phyloP scores from a whole-genome alignment of 1,140 invertebrate species.

The Cepaea nemoralis region DNA sequence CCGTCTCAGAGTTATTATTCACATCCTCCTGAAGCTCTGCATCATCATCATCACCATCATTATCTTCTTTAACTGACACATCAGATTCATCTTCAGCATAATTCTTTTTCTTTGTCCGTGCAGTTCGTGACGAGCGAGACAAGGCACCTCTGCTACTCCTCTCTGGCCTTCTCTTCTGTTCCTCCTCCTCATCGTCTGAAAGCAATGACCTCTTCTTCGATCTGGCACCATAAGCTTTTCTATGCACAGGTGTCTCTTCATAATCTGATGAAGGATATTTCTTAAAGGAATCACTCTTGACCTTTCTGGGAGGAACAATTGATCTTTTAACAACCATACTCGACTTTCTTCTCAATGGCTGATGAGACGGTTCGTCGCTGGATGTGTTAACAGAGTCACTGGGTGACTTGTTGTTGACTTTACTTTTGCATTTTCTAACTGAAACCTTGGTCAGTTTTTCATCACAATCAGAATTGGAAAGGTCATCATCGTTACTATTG shows the following conservation, averaged over 20 bases:
- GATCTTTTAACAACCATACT: neutral
- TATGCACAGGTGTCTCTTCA: slow-evolving; percentile 24
- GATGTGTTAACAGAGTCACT: neutral
- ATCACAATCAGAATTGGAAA: slow-evolving; percentile 3
- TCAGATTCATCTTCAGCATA: slow-evolving; percentile 31
- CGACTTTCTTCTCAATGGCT: neutral
- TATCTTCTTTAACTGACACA: slow-evolving; percentile 28
- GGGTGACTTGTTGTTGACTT: neutral
- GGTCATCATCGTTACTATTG: neutral
- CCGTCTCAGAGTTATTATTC: slow-evolving; percentile 10
- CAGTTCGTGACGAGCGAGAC: slow-evolving; percentile 1
- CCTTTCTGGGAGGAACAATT: neutral
- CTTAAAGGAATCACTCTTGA: neutral
- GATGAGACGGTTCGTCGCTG: neutral
- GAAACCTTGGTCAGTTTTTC: neutral
- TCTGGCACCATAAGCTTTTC: slow-evolving; percentile 40
- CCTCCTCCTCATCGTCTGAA: slow-evolving; percentile 48
- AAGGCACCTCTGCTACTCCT: neutral
- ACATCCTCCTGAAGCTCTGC: slow-evolving; percentile 35
- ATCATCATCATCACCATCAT: slow-evolving; percentile 1
- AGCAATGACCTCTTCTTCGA: slow-evolving; percentile 22
- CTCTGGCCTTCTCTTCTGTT: slow-evolving; percentile 21
- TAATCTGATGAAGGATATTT: slow-evolving; percentile 15
- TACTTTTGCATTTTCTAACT: neutral
- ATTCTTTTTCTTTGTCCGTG: slow-evolving; percentile 31